Base-by-base conservation (phyloP, 2,113 vertebrate genomes). In the Todiramphus chloris region DNA sequence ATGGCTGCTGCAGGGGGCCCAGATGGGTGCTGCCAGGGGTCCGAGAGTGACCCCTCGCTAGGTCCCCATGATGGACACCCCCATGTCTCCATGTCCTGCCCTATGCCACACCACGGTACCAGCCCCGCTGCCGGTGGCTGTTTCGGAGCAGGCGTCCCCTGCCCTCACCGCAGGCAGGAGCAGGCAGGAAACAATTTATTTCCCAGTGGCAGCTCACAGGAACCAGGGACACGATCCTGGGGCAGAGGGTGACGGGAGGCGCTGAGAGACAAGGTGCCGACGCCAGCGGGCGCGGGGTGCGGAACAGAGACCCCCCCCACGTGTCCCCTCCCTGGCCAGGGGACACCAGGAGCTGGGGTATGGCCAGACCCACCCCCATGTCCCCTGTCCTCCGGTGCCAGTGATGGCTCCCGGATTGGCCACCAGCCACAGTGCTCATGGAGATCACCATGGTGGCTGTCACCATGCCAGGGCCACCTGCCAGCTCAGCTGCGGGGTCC, bases 301-400 rank as follows among this genome's bases (percentile, higher is more conserved):
- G 30, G 16, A 41, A 50, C 0, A 8, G 3, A 37, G 55, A 67
- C 25, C 11, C 66, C 66, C 17, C 0, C 1, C 21, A 0, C 2
- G 1, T 5, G 11, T 69, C 20, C 44, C 20, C 6, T 60, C 51
- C n/a, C 21, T 2, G 6, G 39, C 21, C 23, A 24, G n/a, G 62
- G 20, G 50, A 53, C n/a, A 28, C 27, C 6, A 6, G 33, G 33
- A 68, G 64, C 39, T 11, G 11, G 56, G 62, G 30, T 37, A 31
- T 1, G 1, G 30, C 18, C 69, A 16, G 24, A 30, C 6, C 16
- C 55, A 24, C 3, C 23, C 17, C n/a, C 9, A 5, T 35, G 31
- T 33, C 21, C 27, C 51, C 51, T 7, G 15, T 53, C 27, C 25
- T 28, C 10, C 33, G 21, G 43, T 9, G 27, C 39, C 9, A 8